phyloP scores from a whole-genome alignment of 2,113 vertebrate species.

The Ceratotherium simum region DNA sequence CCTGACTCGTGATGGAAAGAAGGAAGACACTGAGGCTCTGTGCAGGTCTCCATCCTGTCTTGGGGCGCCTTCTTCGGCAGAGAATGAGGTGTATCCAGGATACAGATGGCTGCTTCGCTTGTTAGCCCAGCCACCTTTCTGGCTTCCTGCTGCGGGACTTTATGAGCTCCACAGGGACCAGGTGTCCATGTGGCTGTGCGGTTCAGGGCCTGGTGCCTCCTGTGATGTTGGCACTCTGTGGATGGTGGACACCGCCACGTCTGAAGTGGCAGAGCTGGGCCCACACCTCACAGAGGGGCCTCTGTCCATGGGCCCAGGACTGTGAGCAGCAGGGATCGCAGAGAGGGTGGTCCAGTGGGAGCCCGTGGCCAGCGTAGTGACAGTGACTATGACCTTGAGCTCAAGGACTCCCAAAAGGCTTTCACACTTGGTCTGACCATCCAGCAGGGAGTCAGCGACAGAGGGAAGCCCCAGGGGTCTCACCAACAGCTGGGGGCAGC shows the following conservation, averaged over 20 bases:
- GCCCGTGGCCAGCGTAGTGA: neutral
- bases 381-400: rapidly evolving
- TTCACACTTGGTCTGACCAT: rapidly evolving
- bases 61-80: neutral
- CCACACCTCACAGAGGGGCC: neutral
- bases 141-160: neutral
- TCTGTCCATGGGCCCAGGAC: neutral
- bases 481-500: rapidly evolving
- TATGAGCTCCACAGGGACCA: rapidly evolving
- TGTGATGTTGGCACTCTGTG: rapidly evolving
- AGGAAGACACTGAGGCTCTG: no score
- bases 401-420: neutral
- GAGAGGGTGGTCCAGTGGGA: neutral
- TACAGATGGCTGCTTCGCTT: rapidly evolving
- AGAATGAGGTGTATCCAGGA: neutral
- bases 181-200: rapidly evolving
- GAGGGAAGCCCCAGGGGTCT: neutral
- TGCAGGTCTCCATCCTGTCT: neutral
- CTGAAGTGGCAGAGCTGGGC: neutral
- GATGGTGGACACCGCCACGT: rapidly evolving
- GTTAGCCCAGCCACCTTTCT: neutral
- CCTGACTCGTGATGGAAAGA: neutral
- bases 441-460: rapidly evolving
- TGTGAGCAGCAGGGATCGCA: neutral
- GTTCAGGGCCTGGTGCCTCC: neutral